phyloP scores from a whole-genome alignment of 2,888 invertebrate genomes.

The Drosophila multiciliata region DNA sequence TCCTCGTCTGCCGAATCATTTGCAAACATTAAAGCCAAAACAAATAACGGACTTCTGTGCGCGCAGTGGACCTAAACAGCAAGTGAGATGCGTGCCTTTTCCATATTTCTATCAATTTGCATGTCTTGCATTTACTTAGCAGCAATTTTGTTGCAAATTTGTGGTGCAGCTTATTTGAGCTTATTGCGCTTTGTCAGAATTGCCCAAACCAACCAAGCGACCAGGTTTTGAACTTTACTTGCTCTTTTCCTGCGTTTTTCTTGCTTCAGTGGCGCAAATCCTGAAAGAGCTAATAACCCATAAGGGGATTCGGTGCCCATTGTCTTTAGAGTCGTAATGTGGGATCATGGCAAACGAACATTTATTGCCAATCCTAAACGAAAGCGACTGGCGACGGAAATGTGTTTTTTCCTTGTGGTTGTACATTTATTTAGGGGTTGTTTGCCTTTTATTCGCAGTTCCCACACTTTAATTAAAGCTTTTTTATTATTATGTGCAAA shows the following conservation, averaged over 20 bases:
- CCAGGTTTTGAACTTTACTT: constrained; percentile 10
- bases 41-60: constrained; percentile 83
- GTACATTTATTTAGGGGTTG: constrained; percentile 29
- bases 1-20: constrained; percentile 88
- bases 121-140: constrained; percentile 80
- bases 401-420: constrained; percentile 26
- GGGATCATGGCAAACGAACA: constrained; percentile 82
- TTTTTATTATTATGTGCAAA: constrained; percentile 3
- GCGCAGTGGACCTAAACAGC: constrained; percentile 81
- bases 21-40: constrained; percentile 89
- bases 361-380: constrained; percentile 75
- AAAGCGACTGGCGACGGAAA: constrained; percentile 55
- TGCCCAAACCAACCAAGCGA: constrained; percentile 22
- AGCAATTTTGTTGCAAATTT: constrained; percentile 78
- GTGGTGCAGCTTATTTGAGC: constrained; percentile 38
- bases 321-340: constrained; percentile 79
- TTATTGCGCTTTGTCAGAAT: constrained; percentile 31
- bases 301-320: constrained; percentile 82
- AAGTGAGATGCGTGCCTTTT: constrained; percentile 62
- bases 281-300: constrained; percentile 79
- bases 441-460: neutral
- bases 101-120: constrained; percentile 60
- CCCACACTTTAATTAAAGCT: constrained; percentile 25
- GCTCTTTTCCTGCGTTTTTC: constrained; percentile 5
- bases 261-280: constrained; percentile 52